Evolutionary conservation across 2,888 invertebrate genomes (phyloP).

Genomic region (Lycaena phlaeas): DNA sequence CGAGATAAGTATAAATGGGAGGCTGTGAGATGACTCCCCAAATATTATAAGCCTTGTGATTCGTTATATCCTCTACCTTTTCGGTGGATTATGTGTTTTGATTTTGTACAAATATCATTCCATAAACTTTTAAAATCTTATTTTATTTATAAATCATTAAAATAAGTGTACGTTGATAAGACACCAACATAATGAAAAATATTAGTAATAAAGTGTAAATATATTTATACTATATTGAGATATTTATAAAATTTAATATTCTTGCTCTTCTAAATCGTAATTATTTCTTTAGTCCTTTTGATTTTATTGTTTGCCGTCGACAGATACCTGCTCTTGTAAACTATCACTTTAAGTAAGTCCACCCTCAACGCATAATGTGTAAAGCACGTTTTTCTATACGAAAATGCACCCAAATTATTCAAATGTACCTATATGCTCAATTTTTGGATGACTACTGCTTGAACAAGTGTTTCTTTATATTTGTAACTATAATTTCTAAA

Average conservation of each 20-base stretch:
- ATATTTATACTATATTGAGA: slow-evolving; percentile 71
- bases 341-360: neutral
- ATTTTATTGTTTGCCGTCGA: slow-evolving; percentile 31
- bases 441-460: too few relatives aligned
- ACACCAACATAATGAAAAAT: slow-evolving; percentile 67
- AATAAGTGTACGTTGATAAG: slow-evolving; percentile 67
- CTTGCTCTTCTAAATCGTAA: slow-evolving; percentile 66
- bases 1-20: slow-evolving; percentile 33
- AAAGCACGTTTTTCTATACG: too few relatives aligned
- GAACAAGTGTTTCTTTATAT: too few relatives aligned
- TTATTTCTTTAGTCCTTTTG: slow-evolving; percentile 44
- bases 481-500: too few relatives aligned
- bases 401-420: too few relatives aligned
- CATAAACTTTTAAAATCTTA: slow-evolving; percentile 61
- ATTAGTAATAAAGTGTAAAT: slow-evolving; percentile 67
- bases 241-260: slow-evolving; percentile 72
- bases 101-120: slow-evolving; percentile 72
- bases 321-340: slow-evolving; percentile 12
- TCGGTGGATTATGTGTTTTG: slow-evolving; percentile 59
- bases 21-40: slow-evolving; percentile 23
- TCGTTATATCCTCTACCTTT: slow-evolving; percentile 52
- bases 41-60: slow-evolving; percentile 51
- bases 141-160: slow-evolving; percentile 57
- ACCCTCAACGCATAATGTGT: neutral
- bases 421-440: too few relatives aligned